Evolutionary conservation across 2,113 vertebrate genomes (phyloP).

Genomic region (Turnix velox): DNA sequence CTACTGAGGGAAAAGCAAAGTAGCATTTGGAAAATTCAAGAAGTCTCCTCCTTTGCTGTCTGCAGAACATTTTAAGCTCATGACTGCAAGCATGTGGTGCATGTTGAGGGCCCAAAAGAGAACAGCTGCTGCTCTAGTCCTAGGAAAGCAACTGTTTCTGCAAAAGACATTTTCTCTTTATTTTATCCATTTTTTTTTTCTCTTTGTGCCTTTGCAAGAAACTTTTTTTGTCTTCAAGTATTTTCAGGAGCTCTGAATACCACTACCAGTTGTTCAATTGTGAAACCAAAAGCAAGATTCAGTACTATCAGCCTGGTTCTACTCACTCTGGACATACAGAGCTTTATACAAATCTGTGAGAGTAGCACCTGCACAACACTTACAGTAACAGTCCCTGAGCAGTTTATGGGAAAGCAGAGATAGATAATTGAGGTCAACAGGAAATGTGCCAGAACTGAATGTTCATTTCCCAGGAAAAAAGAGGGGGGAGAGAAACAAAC

Average conservation of each 20-base stretch:
- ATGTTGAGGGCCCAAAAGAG: not conserved
- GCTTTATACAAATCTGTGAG: not conserved
- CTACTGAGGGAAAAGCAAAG: not conserved
- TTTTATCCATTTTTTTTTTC: not conserved
- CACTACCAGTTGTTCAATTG: not conserved
- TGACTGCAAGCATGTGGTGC: rapidly evolving
- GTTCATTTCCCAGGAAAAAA: slow-evolving; percentile 35
- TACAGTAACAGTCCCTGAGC: not conserved
- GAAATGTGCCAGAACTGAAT: slow-evolving; percentile 43
- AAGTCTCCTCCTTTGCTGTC: not conserved
- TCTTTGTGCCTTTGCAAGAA: not conserved
- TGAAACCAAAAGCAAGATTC: not conserved
- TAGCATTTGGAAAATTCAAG: not conserved
- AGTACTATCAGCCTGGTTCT: not conserved
- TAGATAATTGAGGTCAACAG: slow-evolving; percentile 42
- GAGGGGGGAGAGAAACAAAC: not conserved
- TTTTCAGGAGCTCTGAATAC: not conserved
- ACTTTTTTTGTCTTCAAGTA: not conserved
- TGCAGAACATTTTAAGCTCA: not conserved
- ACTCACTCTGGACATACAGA: not conserved
- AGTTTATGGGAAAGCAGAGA: not conserved
- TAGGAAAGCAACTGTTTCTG: not conserved
- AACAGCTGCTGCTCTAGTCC: not conserved
- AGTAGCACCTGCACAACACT: slow-evolving; percentile 4
- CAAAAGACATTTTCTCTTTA: not conserved